Base-by-base conservation (phyloP, 2,888 invertebrate species). In the Heteromurus nitidus region DNA sequence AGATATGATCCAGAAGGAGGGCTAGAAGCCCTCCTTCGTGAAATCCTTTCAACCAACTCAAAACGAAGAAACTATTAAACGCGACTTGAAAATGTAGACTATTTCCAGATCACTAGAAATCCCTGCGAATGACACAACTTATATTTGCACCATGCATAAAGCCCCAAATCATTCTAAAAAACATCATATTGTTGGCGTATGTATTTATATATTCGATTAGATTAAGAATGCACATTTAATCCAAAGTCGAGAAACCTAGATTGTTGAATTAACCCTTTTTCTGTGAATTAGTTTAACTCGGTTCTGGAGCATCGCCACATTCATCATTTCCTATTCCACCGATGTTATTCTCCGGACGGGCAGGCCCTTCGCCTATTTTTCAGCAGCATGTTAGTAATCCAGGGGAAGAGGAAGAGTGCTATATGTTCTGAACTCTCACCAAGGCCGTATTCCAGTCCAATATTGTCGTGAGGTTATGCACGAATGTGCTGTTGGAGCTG, bases 161-260 rank as follows among this genome's bases (percentile, higher is more conserved):
- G 53, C 26, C 9, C 70, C 70, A 2, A 11, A 3, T 1, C 26
- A 18, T 1, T n/a, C 60, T 2, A 65, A 31, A 44, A 67, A 68
- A n/a, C 58, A 60, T 44, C 60, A 72, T 16, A n/a, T 67, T 11
- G 20, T 58, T 30, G 76, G 76, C 24, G 74, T 74, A 64, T 36
- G 1, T 20, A n/a, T 26, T 60, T 11, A 28, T 28, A 13, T 7
- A 3, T 60, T n/a, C 18, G n/a, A 30, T 13, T 5, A 31, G n/a
- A 24, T 62, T 62, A 24, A 65, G 0, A 30, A 26, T 0, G n/a
- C n/a, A n/a, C 20, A 26, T 16, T 36, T 47, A 9, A 28, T 1
- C 7, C n/a, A 3, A 22, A 42, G 20, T 11, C 13, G 5, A 44
- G 24, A 50, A 16, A 11, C 3, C n/a, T 5, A 50, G n/a, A n/a